phyloP scores from a whole-genome alignment of 2,888 invertebrate genomes.

The Coenonympha glycerion region DNA sequence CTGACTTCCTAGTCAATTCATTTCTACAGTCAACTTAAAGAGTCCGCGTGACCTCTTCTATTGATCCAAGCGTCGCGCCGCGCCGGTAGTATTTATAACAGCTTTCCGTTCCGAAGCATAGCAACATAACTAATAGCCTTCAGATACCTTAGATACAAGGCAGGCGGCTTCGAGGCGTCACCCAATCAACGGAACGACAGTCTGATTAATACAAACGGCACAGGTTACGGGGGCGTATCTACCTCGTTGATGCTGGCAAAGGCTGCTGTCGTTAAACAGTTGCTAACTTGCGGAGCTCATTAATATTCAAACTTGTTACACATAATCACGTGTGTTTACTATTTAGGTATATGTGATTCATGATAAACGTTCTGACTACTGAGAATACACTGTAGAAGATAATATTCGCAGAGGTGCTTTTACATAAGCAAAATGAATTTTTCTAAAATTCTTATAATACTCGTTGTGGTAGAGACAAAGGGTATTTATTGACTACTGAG shows the following conservation, averaged over 20 bases:
- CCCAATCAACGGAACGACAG: constrained; percentile 30
- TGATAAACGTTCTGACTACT: too few relatives aligned
- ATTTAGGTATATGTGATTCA: too few relatives aligned
- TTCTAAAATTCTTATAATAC: too few relatives aligned
- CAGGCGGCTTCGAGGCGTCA: constrained; percentile 29
- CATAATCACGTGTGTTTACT: not conserved
- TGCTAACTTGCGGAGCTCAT: constrained; percentile 7
- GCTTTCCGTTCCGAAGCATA: not conserved
- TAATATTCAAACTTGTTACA: constrained; percentile 4
- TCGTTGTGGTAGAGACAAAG: too few relatives aligned
- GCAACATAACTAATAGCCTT: not conserved
- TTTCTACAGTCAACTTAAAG: too few relatives aligned
- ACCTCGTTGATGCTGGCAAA: constrained; percentile 5
- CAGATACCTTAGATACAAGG: not conserved
- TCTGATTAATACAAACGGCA: constrained; percentile 29
- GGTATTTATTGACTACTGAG: too few relatives aligned
- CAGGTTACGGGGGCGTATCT: constrained; percentile 17
- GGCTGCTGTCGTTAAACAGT: constrained; percentile 8
- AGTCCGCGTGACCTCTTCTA: not conserved
- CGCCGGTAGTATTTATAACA: not conserved
- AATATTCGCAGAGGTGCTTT: too few relatives aligned
- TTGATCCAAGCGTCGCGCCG: not conserved
- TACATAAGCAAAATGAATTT: too few relatives aligned
- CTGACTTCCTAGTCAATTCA: too few relatives aligned
- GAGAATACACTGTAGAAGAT: too few relatives aligned